Evolutionary conservation across 2,888 invertebrate genomes (phyloP).

Genomic region (Athripsodes cinereus): DNA sequence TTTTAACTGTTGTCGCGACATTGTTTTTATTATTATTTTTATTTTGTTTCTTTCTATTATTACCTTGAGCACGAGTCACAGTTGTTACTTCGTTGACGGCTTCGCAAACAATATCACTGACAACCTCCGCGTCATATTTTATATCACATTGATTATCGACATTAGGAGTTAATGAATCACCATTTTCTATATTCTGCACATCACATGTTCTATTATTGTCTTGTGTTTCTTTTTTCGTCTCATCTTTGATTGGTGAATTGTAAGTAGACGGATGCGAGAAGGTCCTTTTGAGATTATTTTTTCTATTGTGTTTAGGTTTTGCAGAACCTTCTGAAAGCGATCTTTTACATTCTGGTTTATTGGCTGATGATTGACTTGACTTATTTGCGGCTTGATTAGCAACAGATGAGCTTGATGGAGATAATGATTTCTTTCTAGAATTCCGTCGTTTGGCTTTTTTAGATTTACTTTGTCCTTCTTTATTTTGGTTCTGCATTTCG

Average conservation of each 20-base stretch:
- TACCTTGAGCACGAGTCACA: slow-evolving; percentile 10
- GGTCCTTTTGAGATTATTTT: slow-evolving; percentile 47
- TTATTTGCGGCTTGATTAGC: slow-evolving; percentile 29
- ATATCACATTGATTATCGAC: slow-evolving; percentile 13
- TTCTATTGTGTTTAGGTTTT: slow-evolving; percentile 44
- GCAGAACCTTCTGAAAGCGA: slow-evolving; percentile 47
- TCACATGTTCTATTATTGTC: background rate
- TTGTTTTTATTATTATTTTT: slow-evolving; percentile 19
- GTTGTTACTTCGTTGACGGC: slow-evolving; percentile 8
- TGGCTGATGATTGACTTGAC: slow-evolving; percentile 38
- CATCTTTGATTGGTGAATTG: slow-evolving; percentile 33
- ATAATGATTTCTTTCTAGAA: slow-evolving; percentile 48
- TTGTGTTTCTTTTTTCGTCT: slow-evolving; percentile 32
- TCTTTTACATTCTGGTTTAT: slow-evolving; percentile 38
- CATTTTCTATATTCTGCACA: background rate
- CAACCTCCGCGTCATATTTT: background rate
- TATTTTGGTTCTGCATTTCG: slow-evolving; percentile 44
- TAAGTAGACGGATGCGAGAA: slow-evolving; percentile 46
- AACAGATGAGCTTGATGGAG: slow-evolving; percentile 33
- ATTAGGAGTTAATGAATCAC: background rate
- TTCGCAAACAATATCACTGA: slow-evolving; percentile 12
- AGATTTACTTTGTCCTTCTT: slow-evolving; percentile 40
- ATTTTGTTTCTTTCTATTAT: slow-evolving; percentile 22
- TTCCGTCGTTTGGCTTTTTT: slow-evolving; percentile 46
- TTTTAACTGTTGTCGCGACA: slow-evolving; percentile 4